A percentile compares a stretch with the other conserved stretches of the same genome.
Conservation (phyloP, 2,797 vertebrate species). For the Squalus acanthias region DNA sequence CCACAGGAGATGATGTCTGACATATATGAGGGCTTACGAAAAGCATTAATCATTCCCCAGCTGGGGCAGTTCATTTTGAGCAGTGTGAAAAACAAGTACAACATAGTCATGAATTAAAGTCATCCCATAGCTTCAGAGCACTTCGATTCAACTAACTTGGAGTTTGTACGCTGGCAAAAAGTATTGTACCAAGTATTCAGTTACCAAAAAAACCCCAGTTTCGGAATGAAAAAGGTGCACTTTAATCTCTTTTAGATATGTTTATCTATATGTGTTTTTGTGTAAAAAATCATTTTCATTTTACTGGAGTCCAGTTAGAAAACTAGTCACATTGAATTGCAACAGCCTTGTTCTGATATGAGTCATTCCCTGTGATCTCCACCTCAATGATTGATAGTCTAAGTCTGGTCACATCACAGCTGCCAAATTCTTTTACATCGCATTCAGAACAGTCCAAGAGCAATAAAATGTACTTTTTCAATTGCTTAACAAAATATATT, state of each 20-base stretch:
- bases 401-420: constrained; percentile 28
- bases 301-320: neutral
- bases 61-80: constrained; percentile 20
- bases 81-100: constrained; percentile 37
- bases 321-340: constrained; percentile 27
- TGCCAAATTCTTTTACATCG: constrained; percentile 6
- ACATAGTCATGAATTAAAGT: constrained; percentile 3
- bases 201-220: neutral
- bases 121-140: neutral
- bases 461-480: constrained; percentile 2
- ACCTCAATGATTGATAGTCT: constrained; percentile 31
- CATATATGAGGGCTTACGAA: constrained; percentile 36
- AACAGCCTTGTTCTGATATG: constrained; percentile 28
- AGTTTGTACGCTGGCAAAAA: neutral
- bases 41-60: constrained; percentile 35
- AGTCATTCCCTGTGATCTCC: constrained; percentile 35
- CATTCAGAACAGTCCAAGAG: neutral
- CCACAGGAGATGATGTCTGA: constrained; percentile 36
- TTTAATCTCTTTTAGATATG: neutral
- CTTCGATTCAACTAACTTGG: neutral
- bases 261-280: neutral
- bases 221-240: neutral
- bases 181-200: neutral
- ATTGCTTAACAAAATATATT: constrained; percentile 6
- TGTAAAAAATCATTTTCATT: neutral